Conservation (phyloP, 2,113 vertebrate species). For the Sprattus sprattus region DNA sequence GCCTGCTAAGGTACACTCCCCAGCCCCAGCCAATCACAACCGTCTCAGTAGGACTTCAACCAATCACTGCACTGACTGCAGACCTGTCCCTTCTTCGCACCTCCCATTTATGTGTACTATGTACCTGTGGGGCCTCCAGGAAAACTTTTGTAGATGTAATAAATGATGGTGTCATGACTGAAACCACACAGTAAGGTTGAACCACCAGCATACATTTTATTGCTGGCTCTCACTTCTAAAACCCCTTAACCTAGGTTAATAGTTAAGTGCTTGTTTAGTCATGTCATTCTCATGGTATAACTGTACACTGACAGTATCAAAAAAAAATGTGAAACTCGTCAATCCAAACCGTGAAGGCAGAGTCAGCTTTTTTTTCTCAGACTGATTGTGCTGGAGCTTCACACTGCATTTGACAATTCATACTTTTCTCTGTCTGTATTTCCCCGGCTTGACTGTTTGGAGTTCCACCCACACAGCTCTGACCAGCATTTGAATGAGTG, state of each 20-base stretch:
- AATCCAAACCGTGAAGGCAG: neutral
- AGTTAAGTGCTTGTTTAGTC: neutral
- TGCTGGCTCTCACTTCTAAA: too few species aligned
- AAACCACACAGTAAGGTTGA: too few species aligned
- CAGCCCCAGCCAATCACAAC: neutral
- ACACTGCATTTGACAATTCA: constrained; percentile 14
- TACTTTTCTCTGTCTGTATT: neutral
- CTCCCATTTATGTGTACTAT: neutral
- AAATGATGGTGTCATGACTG: neutral
- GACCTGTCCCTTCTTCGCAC: neutral
- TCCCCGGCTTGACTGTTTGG: neutral
- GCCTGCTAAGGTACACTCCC: neutral
- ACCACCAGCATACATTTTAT: too few species aligned
- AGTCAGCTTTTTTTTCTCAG: constrained; percentile 1
- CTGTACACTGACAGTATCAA: neutral
- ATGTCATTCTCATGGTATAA: neutral
- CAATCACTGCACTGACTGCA: neutral
- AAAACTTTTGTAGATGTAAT: neutral
- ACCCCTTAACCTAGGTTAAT: neutral
- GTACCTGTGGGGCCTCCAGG: neutral
- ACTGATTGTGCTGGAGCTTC: neutral
- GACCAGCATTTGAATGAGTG: constrained; percentile 10
- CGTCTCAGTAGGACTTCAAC: neutral
- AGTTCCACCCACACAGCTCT: constrained; percentile 1
- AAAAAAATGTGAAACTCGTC: neutral